Evolutionary conservation across 2,797 vertebrate species (phyloP), one percentile per base, ranked within the genome.

Genomic region (Scolopax rusticola): DNA sequence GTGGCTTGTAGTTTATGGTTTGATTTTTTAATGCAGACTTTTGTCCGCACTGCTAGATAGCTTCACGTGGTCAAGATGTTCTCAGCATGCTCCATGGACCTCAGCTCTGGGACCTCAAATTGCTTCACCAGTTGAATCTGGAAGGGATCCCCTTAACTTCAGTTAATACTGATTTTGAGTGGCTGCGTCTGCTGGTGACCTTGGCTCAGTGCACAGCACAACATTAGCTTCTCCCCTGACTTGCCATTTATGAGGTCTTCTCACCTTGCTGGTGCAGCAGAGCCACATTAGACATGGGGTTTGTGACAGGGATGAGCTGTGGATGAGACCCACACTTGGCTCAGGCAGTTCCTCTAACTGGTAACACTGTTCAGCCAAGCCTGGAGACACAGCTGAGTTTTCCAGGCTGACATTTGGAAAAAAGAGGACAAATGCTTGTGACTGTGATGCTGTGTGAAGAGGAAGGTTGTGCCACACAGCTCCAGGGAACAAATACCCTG

Each of bases 1-100:
- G 61, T 67, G 59, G 51, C 61, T 84, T 95, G 87, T 36, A 65
- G 57, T 86, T 95, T 90, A 94, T 67, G 43, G 56, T 23, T 92
- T 89, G 41, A 83, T 77, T 70, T 80, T 83, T 59, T 87, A 70
- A 85, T 28, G 59, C 45, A 80, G 80, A 14, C 70, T 80, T 87
- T 95, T 82, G 45, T 38, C 92, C 83, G 68, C 2, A 2, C 25
- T 64, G 68, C 51, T 67, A 24, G 41, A 70, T 6, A 77, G n/a
- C 60, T 92, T 87, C 84, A 25, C 38, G 33, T 74, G 56, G 48
- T 60, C 81, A 71, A 27, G 74, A 43, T 68, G 30, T 64, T 83
- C 63, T 51, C 68, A 48, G 5, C 0, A 0, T 16, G 67, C 75
- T 83, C 45, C 32, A 6, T 0, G 2, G n/a, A 38, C 36, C 13